These are phyloP conservation scores for Ctenochaetus hawaiiensis DNA, from an alignment of 2,797 vertebrate species.

Conservation along the genomic window DNA sequence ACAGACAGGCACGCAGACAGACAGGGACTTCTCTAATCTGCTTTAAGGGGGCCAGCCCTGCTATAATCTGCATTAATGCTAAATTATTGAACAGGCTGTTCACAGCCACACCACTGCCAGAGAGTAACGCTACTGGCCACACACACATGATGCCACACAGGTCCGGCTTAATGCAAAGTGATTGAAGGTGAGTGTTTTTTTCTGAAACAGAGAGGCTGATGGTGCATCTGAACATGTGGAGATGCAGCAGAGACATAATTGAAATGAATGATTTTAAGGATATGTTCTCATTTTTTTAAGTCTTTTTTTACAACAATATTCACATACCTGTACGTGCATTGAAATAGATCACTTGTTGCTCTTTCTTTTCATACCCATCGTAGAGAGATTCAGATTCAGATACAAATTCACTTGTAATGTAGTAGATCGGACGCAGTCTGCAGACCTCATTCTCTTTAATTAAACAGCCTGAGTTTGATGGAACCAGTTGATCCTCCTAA, in stretches of 20 bases:
- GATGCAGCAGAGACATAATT: background rate
- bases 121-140: conserved; percentile 40
- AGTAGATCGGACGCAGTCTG: background rate
- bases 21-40: conserved; percentile 73
- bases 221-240: background rate
- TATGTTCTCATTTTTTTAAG: too few relatives aligned
- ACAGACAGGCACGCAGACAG: conserved; percentile 29
- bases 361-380: background rate
- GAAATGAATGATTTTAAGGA: too few relatives aligned
- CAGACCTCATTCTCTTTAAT: background rate
- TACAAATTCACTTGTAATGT: background rate
- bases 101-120: conserved; percentile 32
- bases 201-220: background rate
- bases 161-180: background rate
- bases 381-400: conserved; percentile 5
- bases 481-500: background rate
- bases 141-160: conserved; percentile 12
- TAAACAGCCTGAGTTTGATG: background rate
- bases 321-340: background rate
- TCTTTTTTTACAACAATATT: too few relatives aligned
- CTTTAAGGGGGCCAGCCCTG: conserved; percentile 66
- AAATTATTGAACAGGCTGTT: conserved; percentile 77
- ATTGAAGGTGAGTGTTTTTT: background rate
- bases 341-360: background rate
- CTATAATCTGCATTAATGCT: conserved; percentile 78